Evolutionary conservation across 2,113 vertebrate species (phyloP), one percentile per base, ranked within the genome.

Genomic region (Emydura subglobosa): DNA sequence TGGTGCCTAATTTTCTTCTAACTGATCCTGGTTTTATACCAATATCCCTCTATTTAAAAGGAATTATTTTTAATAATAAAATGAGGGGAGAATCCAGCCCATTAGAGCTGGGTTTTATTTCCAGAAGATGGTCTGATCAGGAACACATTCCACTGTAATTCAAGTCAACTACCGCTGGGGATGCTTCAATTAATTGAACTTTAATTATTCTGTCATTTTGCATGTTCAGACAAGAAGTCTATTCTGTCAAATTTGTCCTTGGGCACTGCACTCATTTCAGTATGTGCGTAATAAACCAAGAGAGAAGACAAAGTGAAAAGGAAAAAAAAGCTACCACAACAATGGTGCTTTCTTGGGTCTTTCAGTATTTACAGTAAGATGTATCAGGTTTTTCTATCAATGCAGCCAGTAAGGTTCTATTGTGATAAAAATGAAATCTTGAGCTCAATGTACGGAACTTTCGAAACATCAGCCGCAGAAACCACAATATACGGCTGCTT

Each of bases 181-280:
- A 25, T 92, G 57, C 19, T 92, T 95, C 79, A 85, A n/a, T 92
- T 93, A 91, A 95, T 34, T 72, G 44, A 76, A 86, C 91, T 97
- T 96, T 94, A 96, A 96, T 97, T 96, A 95, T 12, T 93, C 82
- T 92, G 44, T 88, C 85, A 95, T 80, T 94, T 95, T 94, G 79
- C 82, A 92, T 57, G 78, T 88, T 94, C 87, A 94, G 85, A 94
- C 61, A 92, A 86, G 94, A 97, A 92, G 87, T 7, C 50, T 51
- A 96, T 79, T 53, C 50, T 90, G 83, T 86, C 78, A 94, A 90
- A 96, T 65, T 94, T 94, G 59, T 29, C 79, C 84, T 89, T 89
- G 54, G 88, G 6, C 76, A 88, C 51, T 88, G 19, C 44, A 59
- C 2, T 83, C 19, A 53, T 79, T 91, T 87, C 83, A 86, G 27